Base-by-base conservation (phyloP, 1,140 invertebrate genomes). In the Lucilia cuprina region DNA sequence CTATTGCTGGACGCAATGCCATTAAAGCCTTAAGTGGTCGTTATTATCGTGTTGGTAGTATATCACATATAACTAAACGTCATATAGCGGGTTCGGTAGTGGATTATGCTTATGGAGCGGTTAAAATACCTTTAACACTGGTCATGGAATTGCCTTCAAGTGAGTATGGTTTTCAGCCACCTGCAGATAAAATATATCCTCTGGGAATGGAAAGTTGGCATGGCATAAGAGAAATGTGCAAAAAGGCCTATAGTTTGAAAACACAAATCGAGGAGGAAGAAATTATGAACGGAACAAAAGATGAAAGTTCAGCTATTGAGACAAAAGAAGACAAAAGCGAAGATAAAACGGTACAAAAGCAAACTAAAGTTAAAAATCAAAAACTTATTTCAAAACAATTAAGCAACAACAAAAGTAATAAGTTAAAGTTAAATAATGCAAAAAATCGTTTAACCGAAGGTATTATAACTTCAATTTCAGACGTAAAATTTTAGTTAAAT, bases 81-180 rank as follows among this genome's bases (percentile, higher is more conserved):
- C 91, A 93, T 0, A 94, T 94, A 12, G 93, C 94, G 60, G 95
- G 95, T 2, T 94, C 93, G 2, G 94, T 94, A 83, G 94, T 95
- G 86, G 95, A 96, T 86, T 96, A 93, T 89, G 94, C 94, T 0
- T 94, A 93, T 86, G 94, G 93, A 0, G 92, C 91, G 0, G 90
- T 92, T 2, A 93, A 93, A 19, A 96, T 2, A 94, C 94, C 94
- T 5, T 94, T 95, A 88, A 93, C 94, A 0, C 95, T 94, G 86
- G 94, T 95, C 0, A 93, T 96, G 90, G 95, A 96, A 89, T 88
- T 96, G 55, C 94, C 94, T 50, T 92, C 91, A 9, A 93, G 93
- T 8, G 87, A 88, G 9, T 92, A 93, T 50, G 94, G 94, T 35
- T 96, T 96, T 87, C 87, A 94, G n/a, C 91, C 95, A 2, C 94